Evolutionary conservation across 23 tunicate genomes (phyloP).

Genomic region (Corella eumyota): DNA sequence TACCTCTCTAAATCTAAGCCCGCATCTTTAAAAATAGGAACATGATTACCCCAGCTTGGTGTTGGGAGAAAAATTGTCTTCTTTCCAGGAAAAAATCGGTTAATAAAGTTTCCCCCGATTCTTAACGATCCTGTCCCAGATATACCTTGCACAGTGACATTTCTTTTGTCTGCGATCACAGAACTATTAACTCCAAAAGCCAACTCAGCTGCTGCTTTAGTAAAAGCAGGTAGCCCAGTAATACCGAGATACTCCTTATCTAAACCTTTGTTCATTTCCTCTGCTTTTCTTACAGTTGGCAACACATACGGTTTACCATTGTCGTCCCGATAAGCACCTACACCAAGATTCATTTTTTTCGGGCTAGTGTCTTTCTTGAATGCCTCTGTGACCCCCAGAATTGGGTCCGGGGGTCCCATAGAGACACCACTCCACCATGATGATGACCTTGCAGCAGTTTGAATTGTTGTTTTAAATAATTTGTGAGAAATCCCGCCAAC

Average conservation of each 20-base stretch:
- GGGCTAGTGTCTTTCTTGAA: constrained; percentile 68
- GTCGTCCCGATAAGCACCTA: constrained; percentile 92
- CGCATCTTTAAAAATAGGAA: constrained; percentile 70
- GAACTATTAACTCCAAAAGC: constrained; percentile 61
- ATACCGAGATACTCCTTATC: constrained; percentile 95
- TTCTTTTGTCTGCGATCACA: constrained; percentile 41
- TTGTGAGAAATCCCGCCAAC: too few species aligned
- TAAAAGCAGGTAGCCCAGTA: constrained; percentile 86
- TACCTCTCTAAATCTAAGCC: constrained; percentile 61
- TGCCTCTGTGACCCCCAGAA: constrained; percentile 94
- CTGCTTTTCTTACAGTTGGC: constrained; percentile 77
- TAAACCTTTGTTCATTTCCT: constrained; percentile 15
- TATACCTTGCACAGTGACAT: constrained; percentile 87
- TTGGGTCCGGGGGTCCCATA: constrained; percentile 99
- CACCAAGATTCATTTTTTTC: constrained; percentile 91
- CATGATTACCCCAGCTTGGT: constrained; percentile 96
- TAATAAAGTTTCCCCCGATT: constrained; percentile 78
- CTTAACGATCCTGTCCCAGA: constrained; percentile 92
- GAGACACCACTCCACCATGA: constrained; percentile 88
- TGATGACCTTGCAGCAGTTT: constrained; percentile 1
- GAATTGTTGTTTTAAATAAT: too few species aligned
- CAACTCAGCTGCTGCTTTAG: constrained; percentile 86
- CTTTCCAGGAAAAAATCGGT: constrained; percentile 31
- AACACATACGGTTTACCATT: constrained; percentile 89
- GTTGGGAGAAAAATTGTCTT: constrained; percentile 75